These are phyloP conservation scores for Daboia siamensis DNA, from an alignment of 2,113 vertebrate species.

Conservation along the genomic window DNA sequence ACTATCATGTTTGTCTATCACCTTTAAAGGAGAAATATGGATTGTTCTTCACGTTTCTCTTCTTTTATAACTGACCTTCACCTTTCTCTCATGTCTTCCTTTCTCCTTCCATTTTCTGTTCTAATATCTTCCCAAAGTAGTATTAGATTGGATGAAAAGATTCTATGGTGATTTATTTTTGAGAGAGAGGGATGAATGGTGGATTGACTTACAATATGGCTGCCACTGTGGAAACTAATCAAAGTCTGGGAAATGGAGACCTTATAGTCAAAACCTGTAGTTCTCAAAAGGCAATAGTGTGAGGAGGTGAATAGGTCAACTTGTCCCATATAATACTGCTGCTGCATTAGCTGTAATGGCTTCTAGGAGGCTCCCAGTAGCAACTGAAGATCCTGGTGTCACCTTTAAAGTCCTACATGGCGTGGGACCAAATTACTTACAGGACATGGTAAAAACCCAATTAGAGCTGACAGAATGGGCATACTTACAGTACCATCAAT, in stretches of 20 bases:
- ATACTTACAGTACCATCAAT: background rate
- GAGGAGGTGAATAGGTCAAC: background rate
- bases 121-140: background rate
- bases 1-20: background rate
- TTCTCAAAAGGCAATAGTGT: background rate
- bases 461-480: background rate
- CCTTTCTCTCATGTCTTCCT: background rate
- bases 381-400: background rate
- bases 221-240: background rate
- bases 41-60: rapidly evolving
- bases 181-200: background rate
- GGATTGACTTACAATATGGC: background rate
- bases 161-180: background rate
- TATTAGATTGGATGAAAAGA: background rate
- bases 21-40: background rate
- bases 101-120: background rate
- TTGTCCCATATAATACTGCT: background rate
- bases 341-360: background rate
- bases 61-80: background rate
- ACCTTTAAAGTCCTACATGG: background rate
- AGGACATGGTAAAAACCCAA: background rate
- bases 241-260: background rate
- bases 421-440: background rate
- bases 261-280: background rate
- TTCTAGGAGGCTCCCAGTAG: background rate